Conservation (phyloP, 1,140 invertebrate genomes). For the Pseudomyrmex sp. region DNA sequence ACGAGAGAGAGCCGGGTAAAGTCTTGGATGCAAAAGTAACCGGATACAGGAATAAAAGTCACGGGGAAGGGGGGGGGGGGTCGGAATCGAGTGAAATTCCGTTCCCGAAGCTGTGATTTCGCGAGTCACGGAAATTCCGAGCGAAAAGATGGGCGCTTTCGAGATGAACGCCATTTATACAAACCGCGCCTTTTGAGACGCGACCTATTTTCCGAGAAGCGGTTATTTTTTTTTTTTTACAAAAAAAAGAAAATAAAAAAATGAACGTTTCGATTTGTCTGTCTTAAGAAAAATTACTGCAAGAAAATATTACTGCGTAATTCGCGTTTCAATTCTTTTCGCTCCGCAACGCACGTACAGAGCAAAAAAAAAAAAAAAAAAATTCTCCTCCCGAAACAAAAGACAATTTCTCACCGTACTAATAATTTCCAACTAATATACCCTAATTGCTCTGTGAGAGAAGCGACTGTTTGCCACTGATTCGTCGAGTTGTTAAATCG, state of each 20-base stretch:
- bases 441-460: background rate
- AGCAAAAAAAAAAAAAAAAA: background rate
- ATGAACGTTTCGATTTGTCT: background rate
- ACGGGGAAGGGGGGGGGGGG: background rate
- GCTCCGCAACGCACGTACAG: background rate
- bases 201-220: slow-evolving; percentile 29
- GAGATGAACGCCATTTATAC: slow-evolving; percentile 42
- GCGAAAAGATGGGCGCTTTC: slow-evolving; percentile 10
- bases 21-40: slow-evolving; percentile 23
- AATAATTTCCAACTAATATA: background rate
- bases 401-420: background rate
- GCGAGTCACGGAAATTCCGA: slow-evolving; percentile 6
- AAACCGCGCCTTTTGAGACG: slow-evolving; percentile 23
- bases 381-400: background rate
- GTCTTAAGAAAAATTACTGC: background rate
- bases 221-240: background rate
- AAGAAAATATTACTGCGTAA: background rate
- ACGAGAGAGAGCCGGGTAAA: slow-evolving; percentile 22
- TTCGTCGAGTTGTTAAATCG: background rate
- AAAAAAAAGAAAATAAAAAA: background rate
- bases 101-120: slow-evolving; percentile 23
- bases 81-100: slow-evolving; percentile 28
- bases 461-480: background rate
- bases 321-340: background rate
- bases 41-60: slow-evolving; percentile 29